Conservation (phyloP, 2,888 invertebrate species). For the Dromius quadrimaculatus region DNA sequence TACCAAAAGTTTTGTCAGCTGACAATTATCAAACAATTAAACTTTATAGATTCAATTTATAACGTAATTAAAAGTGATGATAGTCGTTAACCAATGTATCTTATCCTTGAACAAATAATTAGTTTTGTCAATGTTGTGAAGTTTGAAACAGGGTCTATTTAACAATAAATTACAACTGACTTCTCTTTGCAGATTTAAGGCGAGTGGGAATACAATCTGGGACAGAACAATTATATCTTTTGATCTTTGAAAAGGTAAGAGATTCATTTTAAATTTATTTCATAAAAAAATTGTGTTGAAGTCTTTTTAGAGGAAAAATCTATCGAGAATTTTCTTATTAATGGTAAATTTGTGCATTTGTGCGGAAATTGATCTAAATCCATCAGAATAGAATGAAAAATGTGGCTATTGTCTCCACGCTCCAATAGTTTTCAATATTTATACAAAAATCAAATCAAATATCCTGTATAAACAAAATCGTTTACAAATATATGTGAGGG, state of each 20-base stretch:
- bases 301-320: no score
- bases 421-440: background rate
- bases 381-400: background rate
- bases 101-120: background rate
- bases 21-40: conserved; percentile 2
- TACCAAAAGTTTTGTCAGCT: conserved; percentile 13
- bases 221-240: no score
- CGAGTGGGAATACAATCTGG: background rate
- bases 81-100: conserved; percentile 20
- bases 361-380: background rate
- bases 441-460: no score
- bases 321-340: background rate
- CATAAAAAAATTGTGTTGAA: no score
- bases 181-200: background rate
- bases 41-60: conserved; percentile 2
- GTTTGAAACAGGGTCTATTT: background rate
- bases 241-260: background rate
- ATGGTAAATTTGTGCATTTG: background rate
- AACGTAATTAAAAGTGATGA: conserved; percentile 9
- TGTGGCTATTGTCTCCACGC: background rate
- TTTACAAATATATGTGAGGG: no score
- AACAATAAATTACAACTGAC: background rate
- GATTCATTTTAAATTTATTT: no score
- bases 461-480: no score
- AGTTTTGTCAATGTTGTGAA: no score